phyloP scores from a whole-genome alignment of 2,113 vertebrate species.

The Ursus arctos region DNA sequence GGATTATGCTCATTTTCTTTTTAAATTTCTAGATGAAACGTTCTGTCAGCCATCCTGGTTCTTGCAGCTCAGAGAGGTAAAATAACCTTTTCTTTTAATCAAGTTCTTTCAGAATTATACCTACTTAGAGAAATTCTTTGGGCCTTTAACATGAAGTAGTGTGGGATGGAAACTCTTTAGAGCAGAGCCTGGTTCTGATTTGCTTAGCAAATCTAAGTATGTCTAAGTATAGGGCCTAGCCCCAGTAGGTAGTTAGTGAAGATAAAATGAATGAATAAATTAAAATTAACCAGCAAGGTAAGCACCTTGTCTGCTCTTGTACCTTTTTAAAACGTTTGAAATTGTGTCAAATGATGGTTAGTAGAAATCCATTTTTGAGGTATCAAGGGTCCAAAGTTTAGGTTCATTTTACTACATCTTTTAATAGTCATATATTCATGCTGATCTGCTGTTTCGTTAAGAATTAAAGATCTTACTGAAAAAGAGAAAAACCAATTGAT shows the following conservation, averaged over 20 bases:
- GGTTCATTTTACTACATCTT: neutral
- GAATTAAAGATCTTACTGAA: neutral
- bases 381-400: neutral
- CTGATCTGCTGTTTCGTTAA: neutral
- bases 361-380: neutral
- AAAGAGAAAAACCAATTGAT: constrained; percentile 22
- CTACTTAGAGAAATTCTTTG: neutral
- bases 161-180: neutral
- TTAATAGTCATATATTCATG: neutral
- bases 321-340: constrained; percentile 18
- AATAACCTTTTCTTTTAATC: constrained; percentile 28
- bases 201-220: neutral
- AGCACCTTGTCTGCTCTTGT: neutral
- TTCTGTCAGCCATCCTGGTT: constrained; percentile 91
- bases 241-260: neutral
- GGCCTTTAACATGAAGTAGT: neutral
- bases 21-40: constrained; percentile 89
- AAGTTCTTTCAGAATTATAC: neutral
- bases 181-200: neutral
- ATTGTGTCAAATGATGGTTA: neutral
- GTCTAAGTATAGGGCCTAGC: neutral
- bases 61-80: constrained; percentile 90
- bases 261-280: constrained; percentile 9
- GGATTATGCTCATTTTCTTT: constrained; percentile 65
- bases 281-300: constrained; percentile 18